A percentile compares a stretch with the other conserved stretches of the same genome.
Conservation (phyloP, 2,888 invertebrate genomes). For the Philopedon plagiatum region DNA sequence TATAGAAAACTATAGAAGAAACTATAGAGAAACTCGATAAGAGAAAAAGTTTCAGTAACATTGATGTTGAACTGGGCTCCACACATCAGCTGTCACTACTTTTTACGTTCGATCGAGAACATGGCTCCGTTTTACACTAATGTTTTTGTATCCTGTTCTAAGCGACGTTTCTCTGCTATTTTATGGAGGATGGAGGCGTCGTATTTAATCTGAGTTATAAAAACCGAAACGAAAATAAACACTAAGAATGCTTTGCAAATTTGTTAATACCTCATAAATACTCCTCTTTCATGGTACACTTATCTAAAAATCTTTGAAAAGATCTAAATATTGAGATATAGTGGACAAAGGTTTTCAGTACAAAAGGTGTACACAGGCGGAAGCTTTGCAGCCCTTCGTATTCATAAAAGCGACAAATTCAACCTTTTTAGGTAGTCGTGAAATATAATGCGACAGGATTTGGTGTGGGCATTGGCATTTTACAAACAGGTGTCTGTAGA, state of each 20-base stretch:
- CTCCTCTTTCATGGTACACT: conserved; percentile 11
- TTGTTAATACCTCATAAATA: conserved; percentile 19
- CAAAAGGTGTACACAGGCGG: conserved; percentile 20
- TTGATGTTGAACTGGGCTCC: no score
- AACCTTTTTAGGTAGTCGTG: conserved; percentile 24
- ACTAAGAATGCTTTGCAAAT: not conserved
- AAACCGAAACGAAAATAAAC: not conserved
- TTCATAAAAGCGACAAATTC: conserved; percentile 28
- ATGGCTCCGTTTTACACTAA: no score
- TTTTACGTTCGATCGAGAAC: no score
- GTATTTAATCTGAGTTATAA: not conserved
- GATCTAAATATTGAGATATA: conserved; percentile 28
- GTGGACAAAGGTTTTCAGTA: conserved; percentile 10
- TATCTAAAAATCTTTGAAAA: conserved; percentile 18
- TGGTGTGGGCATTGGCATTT: not conserved
- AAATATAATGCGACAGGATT: conserved; percentile 24
- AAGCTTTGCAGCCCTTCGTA: conserved; percentile 22
- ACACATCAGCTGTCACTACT: no score
- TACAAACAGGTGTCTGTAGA: conserved; percentile 10
- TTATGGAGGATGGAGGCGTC: not conserved
- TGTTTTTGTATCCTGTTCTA: no score
- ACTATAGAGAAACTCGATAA: no score
- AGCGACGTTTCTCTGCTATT: no score
- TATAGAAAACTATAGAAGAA: no score
- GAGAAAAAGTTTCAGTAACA: no score